Percentiles rank a stretch among this genome's conserved stretches.
Evolutionary conservation across 2,113 vertebrate genomes (phyloP).

Genomic region (Mustela lutreola): DNA sequence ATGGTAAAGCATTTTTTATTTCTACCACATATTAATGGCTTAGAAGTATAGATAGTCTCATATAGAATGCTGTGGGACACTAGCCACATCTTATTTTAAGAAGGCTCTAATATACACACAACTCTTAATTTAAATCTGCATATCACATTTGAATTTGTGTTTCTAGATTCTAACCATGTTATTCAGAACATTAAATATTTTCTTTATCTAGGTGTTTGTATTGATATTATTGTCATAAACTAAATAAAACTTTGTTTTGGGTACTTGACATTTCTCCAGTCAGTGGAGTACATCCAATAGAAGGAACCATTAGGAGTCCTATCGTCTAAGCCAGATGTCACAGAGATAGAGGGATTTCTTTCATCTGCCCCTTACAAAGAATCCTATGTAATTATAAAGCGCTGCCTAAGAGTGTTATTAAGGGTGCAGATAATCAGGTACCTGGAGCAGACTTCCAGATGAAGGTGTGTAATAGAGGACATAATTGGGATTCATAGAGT

Average conservation of each 20-base stretch:
- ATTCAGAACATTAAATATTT: constrained; percentile 56
- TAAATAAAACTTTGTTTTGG: constrained; percentile 47
- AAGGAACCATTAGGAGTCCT: neutral
- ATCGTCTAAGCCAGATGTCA: neutral
- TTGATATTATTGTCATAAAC: constrained; percentile 42
- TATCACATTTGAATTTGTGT: constrained; percentile 4
- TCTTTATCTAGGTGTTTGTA: constrained; percentile 11
- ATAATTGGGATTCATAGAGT: neutral
- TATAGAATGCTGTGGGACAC: neutral
- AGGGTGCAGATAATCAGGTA: neutral
- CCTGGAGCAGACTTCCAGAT: neutral
- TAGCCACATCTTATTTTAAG: neutral
- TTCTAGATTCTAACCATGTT: constrained; percentile 12
- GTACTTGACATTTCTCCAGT: neutral
- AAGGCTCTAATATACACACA: neutral
- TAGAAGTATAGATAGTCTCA: constrained; percentile 33
- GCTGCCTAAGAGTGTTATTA: constrained; percentile 11
- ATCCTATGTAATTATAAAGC: constrained; percentile 32
- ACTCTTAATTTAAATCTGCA: constrained; percentile 29
- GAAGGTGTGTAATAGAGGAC: neutral
- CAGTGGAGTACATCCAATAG: neutral
- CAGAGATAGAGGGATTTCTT: constrained; percentile 19
- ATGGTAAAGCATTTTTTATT: constrained; percentile 90
- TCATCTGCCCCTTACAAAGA: neutral
- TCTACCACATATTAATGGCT: constrained; percentile 13